These are phyloP conservation scores for Trochalopteron elliotii DNA, from an alignment of 2,113 vertebrate genomes.

Conservation along the genomic window DNA sequence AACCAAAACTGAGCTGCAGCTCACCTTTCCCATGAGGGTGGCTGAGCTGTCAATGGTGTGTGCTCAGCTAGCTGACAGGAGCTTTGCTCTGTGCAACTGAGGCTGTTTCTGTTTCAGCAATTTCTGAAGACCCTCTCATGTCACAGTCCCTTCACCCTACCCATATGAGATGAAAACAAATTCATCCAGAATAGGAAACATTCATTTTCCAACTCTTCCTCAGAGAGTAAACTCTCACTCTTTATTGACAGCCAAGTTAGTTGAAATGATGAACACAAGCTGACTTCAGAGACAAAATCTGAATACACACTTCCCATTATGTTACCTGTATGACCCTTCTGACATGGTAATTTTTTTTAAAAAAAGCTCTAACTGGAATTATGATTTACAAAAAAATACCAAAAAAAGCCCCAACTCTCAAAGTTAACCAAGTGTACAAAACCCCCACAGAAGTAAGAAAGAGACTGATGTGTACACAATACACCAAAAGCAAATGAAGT, in stretches of 20 bases:
- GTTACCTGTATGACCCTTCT: not conserved
- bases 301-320: not conserved
- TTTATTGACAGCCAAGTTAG: not conserved
- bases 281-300: not conserved
- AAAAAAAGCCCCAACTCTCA: not conserved
- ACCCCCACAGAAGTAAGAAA: not conserved
- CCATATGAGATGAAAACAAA: not conserved
- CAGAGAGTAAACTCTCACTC: not conserved
- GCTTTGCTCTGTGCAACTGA: not conserved
- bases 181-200: not conserved
- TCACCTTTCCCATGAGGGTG: not conserved
- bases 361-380: not conserved
- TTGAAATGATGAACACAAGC: not conserved
- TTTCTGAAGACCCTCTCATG: not conserved
- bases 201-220: not conserved
- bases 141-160: not conserved
- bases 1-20: not conserved
- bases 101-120: not conserved
- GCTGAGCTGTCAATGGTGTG: not conserved
- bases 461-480: not conserved
- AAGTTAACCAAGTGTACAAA: not conserved
- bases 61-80: not conserved
- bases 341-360: not conserved
- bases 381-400: not conserved
- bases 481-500: not conserved